Evolutionary conservation across 2,113 vertebrate species (phyloP), one percentile per base, ranked within the genome.

Genomic region (Cebidichthys violaceus): DNA sequence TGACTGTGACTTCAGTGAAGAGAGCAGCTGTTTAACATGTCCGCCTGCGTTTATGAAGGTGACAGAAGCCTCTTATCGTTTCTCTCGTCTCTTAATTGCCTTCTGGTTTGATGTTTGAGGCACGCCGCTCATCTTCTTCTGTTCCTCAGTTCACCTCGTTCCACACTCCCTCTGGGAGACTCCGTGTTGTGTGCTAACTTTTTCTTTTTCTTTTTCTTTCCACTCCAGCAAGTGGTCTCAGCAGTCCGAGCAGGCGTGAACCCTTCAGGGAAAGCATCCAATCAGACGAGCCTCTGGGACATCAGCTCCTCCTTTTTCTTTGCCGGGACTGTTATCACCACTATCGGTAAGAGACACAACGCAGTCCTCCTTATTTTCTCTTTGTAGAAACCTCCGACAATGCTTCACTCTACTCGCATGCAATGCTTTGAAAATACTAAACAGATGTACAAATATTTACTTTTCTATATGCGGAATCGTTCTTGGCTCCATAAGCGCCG

Each of bases 271-370:
- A 97, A 97, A 90, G 92, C 94, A 62, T 96, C 96, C 94, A 97
- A 97, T 95, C 97, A 97, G 92, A 97, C 95, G 81, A 99, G 98
- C 95, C 96, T 99, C 88, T 99, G 98, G 98, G 98, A 99, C 89
- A 95, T 99, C 92, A 98, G 98, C 94, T 99, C 97, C 92, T 99
- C 98, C 57, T 99, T 99, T 94, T 99, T 99, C 97, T 99, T 99
- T 84, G 97, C 98, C 82, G 98, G 98, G 86, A 99, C 98, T 86
- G 98, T 99, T 94, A 99, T 99, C 94, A 99, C 98, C 87, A 99
- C 98, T 62, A 99, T 99, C 92, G 98, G 98, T 99, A 97, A 95
- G 96, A 93, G 11, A 18, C 60, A 17, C 14, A 65, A 27, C 11
- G n/a, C 29, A 24, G 2, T 27, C 27, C 3, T 52, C 59, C 22